Percentiles rank a stretch among this genome's conserved stretches.
Evolutionary conservation across 1,140 invertebrate species (phyloP).

Genomic region (Marisa cornuarietis): DNA sequence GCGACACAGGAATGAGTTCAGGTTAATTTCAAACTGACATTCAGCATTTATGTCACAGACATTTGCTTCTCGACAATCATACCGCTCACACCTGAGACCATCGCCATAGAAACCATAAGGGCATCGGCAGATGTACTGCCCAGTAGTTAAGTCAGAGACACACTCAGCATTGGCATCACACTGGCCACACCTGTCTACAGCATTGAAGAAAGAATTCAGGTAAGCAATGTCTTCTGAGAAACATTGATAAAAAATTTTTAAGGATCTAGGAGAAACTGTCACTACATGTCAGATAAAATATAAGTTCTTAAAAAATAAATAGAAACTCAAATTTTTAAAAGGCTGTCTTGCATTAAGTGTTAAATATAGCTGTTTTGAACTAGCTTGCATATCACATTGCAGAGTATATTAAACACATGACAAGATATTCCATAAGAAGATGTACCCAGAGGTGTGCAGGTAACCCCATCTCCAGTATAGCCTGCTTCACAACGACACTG

Average conservation of each 20-base stretch:
- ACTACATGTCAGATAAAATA: neutral
- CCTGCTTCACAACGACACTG: conserved; percentile 83
- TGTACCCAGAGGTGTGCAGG: conserved; percentile 14
- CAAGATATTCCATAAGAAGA: no score
- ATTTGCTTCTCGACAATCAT: conserved; percentile 75
- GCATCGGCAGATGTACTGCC: conserved; percentile 80
- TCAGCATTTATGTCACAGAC: conserved; percentile 86
- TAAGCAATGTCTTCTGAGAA: neutral
- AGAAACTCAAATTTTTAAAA: neutral
- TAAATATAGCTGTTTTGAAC: no score
- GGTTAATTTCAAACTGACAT: conserved; percentile 75
- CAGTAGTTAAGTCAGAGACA: conserved; percentile 59
- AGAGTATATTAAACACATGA: no score
- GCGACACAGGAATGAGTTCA: conserved; percentile 76
- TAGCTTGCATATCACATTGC: no score
- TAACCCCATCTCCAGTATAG: conserved; percentile 80
- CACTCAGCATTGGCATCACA: conserved; percentile 65
- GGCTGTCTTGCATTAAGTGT: neutral
- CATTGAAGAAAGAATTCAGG: neutral
- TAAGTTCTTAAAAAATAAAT: neutral
- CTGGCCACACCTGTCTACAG: conserved; percentile 43
- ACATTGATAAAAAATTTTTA: neutral
- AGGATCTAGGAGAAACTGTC: neutral
- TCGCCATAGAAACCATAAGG: conserved; percentile 74
- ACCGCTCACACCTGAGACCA: conserved; percentile 41